Percentiles rank a stretch among this genome's conserved stretches.
These are phyloP conservation scores for Cantharis nigra DNA, from an alignment of 2,888 invertebrate genomes.

Conservation along the genomic window DNA sequence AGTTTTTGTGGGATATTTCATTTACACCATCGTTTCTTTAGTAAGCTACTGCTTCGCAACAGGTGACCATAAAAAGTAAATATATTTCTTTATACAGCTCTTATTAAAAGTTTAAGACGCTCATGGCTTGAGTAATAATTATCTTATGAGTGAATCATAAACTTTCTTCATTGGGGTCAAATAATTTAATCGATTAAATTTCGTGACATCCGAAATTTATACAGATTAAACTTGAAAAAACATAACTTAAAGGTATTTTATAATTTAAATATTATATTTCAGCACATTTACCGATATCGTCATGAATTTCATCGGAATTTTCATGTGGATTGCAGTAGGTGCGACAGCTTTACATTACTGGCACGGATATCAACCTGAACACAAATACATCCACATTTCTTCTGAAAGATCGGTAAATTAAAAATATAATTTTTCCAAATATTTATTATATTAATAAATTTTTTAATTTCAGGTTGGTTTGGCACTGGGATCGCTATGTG, in stretches of 20 bases:
- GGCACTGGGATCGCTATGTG: conserved; percentile 79
- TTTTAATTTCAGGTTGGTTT: conserved; percentile 65
- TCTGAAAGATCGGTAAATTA: conserved; percentile 68
- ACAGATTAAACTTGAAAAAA: neutral
- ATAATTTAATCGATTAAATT: conserved; percentile 1
- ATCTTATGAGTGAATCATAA: conserved; percentile 13
- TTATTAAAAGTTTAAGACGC: neutral
- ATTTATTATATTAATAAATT: neutral
- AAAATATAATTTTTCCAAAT: neutral
- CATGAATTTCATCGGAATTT: conserved; percentile 85
- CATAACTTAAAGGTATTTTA: neutral
- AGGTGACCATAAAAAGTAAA: conserved; percentile 75
- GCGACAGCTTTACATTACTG: conserved; percentile 88
- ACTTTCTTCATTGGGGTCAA: conserved; percentile 16
- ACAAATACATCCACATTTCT: conserved; percentile 73
- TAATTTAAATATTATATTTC: conserved; percentile 21
- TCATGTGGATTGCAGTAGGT: conserved; percentile 84
- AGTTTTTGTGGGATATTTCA: conserved; percentile 83
- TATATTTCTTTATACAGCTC: neutral
- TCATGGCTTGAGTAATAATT: neutral
- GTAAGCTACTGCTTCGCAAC: conserved; percentile 78
- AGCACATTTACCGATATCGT: conserved; percentile 80
- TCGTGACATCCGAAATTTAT: neutral
- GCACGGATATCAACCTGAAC: conserved; percentile 83
- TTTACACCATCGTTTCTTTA: conserved; percentile 79